Evolutionary conservation across 2,888 invertebrate species (phyloP).

Genomic region (Electrophaes corylata): DNA sequence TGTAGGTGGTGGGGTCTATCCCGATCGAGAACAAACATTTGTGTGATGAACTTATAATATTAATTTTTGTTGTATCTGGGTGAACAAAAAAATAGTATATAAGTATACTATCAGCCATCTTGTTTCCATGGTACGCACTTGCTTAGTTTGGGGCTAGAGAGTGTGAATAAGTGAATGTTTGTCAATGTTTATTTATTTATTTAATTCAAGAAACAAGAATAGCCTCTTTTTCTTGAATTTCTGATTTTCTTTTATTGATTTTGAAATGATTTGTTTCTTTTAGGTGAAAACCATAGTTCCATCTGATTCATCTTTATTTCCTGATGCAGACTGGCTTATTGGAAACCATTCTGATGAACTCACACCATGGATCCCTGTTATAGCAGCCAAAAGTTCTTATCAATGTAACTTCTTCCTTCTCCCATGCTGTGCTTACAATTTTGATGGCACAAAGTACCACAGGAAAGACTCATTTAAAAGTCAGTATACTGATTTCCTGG

Average conservation of each 20-base stretch:
- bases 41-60: too few species aligned
- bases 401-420: constrained; percentile 93
- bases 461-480: constrained; percentile 88
- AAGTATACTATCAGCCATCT: too few species aligned
- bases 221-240: too few species aligned
- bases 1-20: too few species aligned
- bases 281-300: constrained; percentile 88
- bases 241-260: neutral
- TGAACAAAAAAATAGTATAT: too few species aligned
- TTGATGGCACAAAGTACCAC: constrained; percentile 93
- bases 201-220: too few species aligned
- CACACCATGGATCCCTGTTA: constrained; percentile 99
- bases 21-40: too few species aligned
- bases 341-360: constrained; percentile 99
- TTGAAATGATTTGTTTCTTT: constrained; percentile 42
- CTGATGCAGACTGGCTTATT: constrained; percentile 95
- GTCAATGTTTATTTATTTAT: too few species aligned
- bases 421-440: constrained; percentile 97
- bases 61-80: too few species aligned
- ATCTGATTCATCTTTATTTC: constrained; percentile 86
- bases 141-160: too few species aligned
- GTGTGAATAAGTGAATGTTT: too few species aligned
- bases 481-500: constrained; percentile 90
- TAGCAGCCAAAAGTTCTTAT: constrained; percentile 91
- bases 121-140: too few species aligned